These are phyloP conservation scores for Bergia puertoricense DNA, from an alignment of 92 coral and sea anemone species.

Conservation along the genomic window DNA sequence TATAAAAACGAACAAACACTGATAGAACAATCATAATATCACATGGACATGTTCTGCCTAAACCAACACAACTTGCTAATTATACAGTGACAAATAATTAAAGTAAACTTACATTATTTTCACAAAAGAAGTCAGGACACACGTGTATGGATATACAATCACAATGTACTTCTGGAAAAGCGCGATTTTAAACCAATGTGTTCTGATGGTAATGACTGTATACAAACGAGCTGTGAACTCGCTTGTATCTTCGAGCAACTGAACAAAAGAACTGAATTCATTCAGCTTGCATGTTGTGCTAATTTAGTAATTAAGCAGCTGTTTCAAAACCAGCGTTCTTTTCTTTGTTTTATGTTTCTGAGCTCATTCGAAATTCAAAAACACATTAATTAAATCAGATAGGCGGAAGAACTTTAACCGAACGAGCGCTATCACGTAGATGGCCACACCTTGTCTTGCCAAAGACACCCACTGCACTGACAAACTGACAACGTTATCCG, in stretches of 20 bases:
- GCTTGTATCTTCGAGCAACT: background rate
- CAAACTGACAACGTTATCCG: background rate
- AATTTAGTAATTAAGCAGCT: constrained; percentile 11
- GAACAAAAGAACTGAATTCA: constrained; percentile 24
- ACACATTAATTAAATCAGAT: background rate
- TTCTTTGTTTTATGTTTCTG: constrained; percentile 13
- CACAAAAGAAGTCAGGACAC: background rate
- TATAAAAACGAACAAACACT: background rate
- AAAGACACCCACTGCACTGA: background rate
- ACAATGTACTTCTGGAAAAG: no score
- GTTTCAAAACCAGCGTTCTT: constrained; percentile 15
- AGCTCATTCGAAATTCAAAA: constrained; percentile 9
- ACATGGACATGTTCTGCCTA: background rate
- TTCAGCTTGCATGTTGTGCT: background rate
- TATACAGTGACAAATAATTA: no score
- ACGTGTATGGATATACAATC: no score
- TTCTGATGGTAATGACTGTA: background rate
- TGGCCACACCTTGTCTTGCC: background rate
- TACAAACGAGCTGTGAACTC: background rate
- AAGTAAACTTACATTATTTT: background rate
- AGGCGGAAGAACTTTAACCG: background rate
- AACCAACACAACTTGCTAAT: background rate
- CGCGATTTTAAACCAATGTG: no score
- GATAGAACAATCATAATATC: background rate
- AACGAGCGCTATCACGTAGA: background rate